These are phyloP conservation scores for Tetramorium parvispinum DNA, from an alignment of 1,140 invertebrate genomes.

Conservation along the genomic window DNA sequence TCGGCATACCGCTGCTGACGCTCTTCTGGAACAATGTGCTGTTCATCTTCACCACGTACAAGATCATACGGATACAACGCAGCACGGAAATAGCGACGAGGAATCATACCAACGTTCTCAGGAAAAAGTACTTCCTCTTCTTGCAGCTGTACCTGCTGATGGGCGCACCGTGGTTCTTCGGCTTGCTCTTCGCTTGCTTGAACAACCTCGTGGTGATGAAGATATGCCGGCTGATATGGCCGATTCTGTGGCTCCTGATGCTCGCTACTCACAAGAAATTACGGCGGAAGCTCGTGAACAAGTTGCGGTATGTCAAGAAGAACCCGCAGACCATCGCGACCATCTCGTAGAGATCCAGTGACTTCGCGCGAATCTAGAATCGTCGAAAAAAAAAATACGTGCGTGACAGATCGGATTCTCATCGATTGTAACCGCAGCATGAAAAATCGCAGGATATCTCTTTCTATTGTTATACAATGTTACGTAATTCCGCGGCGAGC, in stretches of 20 bases:
- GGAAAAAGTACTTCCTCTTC: constrained; percentile 77
- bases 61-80: constrained; percentile 73
- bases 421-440: neutral
- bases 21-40: constrained; percentile 77
- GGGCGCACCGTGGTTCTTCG: constrained; percentile 82
- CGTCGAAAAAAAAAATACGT: neutral
- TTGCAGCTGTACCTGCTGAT: constrained; percentile 78
- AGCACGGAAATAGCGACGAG: constrained; percentile 76
- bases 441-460: neutral
- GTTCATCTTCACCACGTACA: constrained; percentile 77
- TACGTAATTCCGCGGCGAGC: neutral
- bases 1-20: constrained; percentile 73
- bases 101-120: constrained; percentile 68
- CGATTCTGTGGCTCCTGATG: constrained; percentile 77
- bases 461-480: neutral
- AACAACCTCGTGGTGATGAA: constrained; percentile 76
- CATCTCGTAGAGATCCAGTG: neutral
- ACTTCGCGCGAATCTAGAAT: neutral
- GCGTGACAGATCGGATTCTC: neutral
- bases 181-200: constrained; percentile 73
- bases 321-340: neutral
- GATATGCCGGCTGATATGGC: constrained; percentile 76
- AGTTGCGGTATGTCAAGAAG: neutral
- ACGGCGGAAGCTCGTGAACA: constrained; percentile 2
- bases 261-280: constrained; percentile 55